Conservation (phyloP, 2,888 invertebrate species). For the Callimorpha dominula region DNA sequence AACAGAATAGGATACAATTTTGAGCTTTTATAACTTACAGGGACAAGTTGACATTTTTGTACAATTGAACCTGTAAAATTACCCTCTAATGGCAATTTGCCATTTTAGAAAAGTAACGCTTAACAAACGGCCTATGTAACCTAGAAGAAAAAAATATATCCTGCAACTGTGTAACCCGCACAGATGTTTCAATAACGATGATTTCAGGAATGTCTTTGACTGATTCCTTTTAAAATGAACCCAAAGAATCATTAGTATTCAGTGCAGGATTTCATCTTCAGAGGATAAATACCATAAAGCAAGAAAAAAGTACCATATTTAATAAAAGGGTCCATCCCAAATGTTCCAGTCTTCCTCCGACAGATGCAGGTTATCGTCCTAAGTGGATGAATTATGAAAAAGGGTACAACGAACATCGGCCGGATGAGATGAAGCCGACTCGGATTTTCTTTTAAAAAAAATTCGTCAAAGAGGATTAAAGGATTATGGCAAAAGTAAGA, state of each 20-base stretch:
- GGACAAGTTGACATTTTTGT: not conserved
- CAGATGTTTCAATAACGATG: not conserved
- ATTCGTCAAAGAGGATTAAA: constrained; percentile 13
- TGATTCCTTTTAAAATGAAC: not conserved
- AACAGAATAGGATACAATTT: not conserved
- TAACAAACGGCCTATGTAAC: not conserved
- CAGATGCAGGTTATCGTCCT: constrained; percentile 46
- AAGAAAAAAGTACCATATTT: constrained; percentile 20
- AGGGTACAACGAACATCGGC: constrained; percentile 30
- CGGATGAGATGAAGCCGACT: constrained; percentile 13
- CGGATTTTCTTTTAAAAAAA: constrained; percentile 15
- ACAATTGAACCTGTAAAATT: not conserved
- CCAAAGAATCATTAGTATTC: not conserved
- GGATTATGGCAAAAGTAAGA: constrained; percentile 1
- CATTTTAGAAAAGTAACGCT: not conserved
- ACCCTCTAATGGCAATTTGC: too few species aligned
- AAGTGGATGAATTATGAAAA: constrained; percentile 36
- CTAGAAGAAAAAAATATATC: not conserved
- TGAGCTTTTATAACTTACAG: not conserved
- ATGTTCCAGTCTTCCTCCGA: constrained; percentile 11
- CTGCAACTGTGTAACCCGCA: not conserved
- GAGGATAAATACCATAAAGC: not conserved
- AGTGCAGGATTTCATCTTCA: constrained; percentile 8
- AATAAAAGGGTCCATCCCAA: constrained; percentile 28
- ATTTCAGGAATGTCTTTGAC: not conserved